Evolutionary conservation across 2,888 invertebrate genomes (phyloP), one percentile per base, ranked within the genome.

Genomic region (Agrotis puta): DNA sequence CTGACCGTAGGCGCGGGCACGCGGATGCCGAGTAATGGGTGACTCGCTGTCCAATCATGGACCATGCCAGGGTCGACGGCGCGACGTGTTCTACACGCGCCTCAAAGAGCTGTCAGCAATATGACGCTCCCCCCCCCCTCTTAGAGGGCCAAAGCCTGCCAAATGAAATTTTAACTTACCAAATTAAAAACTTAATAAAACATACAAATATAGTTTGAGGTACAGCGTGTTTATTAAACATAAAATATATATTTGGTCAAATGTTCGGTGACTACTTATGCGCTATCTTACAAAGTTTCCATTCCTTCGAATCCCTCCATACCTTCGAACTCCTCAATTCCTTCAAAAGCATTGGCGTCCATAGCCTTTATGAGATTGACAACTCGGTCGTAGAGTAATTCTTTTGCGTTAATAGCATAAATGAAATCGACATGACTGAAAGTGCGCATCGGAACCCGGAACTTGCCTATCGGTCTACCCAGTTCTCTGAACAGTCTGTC

Each of bases 391-490:
- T 97, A 97, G 1, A 98, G 88, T 68, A 97, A 88, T 4, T 93
- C 92, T 67, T 94, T 96, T 0, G 97, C 97, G 87, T 97, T 95
- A 18, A 96, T 96, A 18, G 97, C 98, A 97, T 97, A 97, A 79
- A 97, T 92, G 87, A 97, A 98, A 88, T 98, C 98, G 74, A 98
- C 87, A 88, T 98, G 98, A 87, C 97, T 97, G 86, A 97, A 98
- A 9, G 92, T 91, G 2, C 92, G 85, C 85, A 96, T 92, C 0
- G 97, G 95, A 14, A 98, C 96, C 57, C 96, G 90, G 90, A 97
- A 97, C 77, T 96, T 94, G 18, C 96, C 96, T 4, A 97, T 94
- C 56, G 96, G 92, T 82, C 95, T 97, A 69, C 96, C 97, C 77
- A 96, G 95, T 88, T 94, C 94, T 16, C 87, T 89, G 53, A 95